Percentiles rank a stretch among this genome's conserved stretches.
phyloP scores from a whole-genome alignment of 2,888 invertebrate genomes.

The Ceratothoa steindachneri region DNA sequence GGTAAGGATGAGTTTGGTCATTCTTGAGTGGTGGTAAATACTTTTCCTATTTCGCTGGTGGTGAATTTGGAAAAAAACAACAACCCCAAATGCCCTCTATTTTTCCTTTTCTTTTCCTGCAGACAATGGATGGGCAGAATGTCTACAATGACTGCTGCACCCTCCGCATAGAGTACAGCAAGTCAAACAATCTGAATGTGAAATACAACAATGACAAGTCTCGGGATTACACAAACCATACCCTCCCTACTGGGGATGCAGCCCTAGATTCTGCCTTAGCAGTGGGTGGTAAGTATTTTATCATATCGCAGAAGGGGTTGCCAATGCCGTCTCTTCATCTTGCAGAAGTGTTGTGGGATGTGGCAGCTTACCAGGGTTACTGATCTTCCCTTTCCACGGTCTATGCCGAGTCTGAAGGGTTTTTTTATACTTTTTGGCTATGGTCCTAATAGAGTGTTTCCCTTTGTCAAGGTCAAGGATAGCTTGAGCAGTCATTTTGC shows the following conservation, averaged over 20 bases:
- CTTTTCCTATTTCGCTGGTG: too few relatives aligned
- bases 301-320: too few relatives aligned
- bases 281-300: conserved; percentile 54
- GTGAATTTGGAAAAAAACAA: too few relatives aligned
- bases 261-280: conserved; percentile 54
- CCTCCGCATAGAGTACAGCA: conserved; percentile 96
- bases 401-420: too few relatives aligned
- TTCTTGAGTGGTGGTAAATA: neutral
- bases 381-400: too few relatives aligned
- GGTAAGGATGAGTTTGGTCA: conserved; percentile 58
- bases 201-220: conserved; percentile 99
- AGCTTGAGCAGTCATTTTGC: too few relatives aligned
- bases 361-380: too few relatives aligned
- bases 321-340: too few relatives aligned
- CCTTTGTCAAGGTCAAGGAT: too few relatives aligned
- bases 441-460: too few relatives aligned
- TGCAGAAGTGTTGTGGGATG: too few relatives aligned
- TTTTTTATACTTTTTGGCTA: too few relatives aligned
- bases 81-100: neutral
- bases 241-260: conserved; percentile 88
- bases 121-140: conserved; percentile 95
- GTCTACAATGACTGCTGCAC: conserved; percentile 99
- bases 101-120: conserved; percentile 50
- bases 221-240: conserved; percentile 97
- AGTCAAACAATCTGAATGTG: conserved; percentile 94